Evolutionary conservation across 2,888 invertebrate species (phyloP), one percentile per base, ranked within the genome.

Genomic region (Erebia aethiops): DNA sequence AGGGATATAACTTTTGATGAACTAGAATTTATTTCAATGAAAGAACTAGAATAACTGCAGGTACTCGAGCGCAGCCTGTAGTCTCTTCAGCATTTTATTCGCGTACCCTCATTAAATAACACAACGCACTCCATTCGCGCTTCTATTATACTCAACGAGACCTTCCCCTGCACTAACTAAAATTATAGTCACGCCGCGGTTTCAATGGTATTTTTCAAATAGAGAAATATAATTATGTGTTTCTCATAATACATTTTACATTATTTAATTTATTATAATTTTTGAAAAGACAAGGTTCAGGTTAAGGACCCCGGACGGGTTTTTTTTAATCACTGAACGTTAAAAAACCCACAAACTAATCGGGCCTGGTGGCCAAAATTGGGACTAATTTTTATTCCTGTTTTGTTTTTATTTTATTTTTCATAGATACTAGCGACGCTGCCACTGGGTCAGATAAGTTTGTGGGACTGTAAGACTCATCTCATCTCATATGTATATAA

Each of bases 71-170:
- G 1, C 52, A 52, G n/a, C 16, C 10, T 54, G 54, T 35, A 64
- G 52, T n/a, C 64, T 54, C 64, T 64, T 54, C 64, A 54, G 52
- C 54, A 63, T 67, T 67, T 67, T 67, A 62, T 58, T 66, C 61
- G 54, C 61, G 54, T 51, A 70, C 65, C 70, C 70, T 72, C 72
- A 72, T 72, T 72, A 72, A 64, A 70, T 49, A 57, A 67, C 70
- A 72, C 64, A 72, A 67, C 70, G 64, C 61, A 70, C 70, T 49
- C 67, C 64, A 60, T 72, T 72, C 72, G 49, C 18, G 52, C 63
- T 67, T 49, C 64, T 67, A 70, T 67, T 63, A 65, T 70, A 72
- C 64, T 67, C 67, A 72, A 64, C 58, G 63, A 70, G 57, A 72
- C 21, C 46, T 1, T 18, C 65, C 70, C 66, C 56, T n/a, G n/a